Evolutionary conservation across 2,888 invertebrate genomes (phyloP).

Genomic region (Acleris emargana): DNA sequence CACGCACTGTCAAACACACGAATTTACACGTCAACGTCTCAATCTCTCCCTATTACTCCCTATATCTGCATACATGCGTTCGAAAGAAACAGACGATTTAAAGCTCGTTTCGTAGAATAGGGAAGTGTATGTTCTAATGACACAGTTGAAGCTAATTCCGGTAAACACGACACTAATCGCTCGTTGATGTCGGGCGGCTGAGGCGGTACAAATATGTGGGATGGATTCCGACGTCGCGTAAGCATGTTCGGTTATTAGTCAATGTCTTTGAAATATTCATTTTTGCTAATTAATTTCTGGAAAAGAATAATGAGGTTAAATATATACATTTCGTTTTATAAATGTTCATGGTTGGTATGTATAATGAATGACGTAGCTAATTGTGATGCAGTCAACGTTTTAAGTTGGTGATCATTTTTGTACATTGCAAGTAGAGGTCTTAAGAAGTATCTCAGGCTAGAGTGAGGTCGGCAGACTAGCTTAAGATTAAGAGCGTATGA

Average conservation of each 20-base stretch:
- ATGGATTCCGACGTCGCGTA: conserved; percentile 47
- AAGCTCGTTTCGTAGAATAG: conserved; percentile 45
- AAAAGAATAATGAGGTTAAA: neutral
- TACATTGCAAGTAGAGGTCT: too few species aligned
- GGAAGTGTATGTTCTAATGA: conserved; percentile 73
- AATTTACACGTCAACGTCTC: conserved; percentile 42
- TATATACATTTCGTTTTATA: neutral
- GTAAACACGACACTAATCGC: conserved; percentile 68
- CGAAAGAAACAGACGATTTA: conserved; percentile 33
- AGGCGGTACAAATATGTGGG: conserved; percentile 55
- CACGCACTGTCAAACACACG: conserved; percentile 50
- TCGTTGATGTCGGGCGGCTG: conserved; percentile 53
- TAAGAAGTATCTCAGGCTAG: too few species aligned
- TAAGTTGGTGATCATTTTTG: too few species aligned
- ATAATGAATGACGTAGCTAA: too few species aligned
- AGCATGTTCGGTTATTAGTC: conserved; percentile 12
- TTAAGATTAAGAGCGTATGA: too few species aligned
- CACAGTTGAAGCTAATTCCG: conserved; percentile 68
- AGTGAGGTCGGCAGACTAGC: too few species aligned
- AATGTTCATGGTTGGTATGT: too few species aligned
- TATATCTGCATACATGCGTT: neutral
- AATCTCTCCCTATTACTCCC: conserved; percentile 45
- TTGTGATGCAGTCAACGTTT: too few species aligned
- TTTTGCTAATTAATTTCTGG: conserved; percentile 22
- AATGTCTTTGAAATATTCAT: conserved; percentile 7